Percentiles rank a stretch among this genome's conserved stretches.
Conservation (phyloP, 2,888 invertebrate species). For the Cerastis leucographa region DNA sequence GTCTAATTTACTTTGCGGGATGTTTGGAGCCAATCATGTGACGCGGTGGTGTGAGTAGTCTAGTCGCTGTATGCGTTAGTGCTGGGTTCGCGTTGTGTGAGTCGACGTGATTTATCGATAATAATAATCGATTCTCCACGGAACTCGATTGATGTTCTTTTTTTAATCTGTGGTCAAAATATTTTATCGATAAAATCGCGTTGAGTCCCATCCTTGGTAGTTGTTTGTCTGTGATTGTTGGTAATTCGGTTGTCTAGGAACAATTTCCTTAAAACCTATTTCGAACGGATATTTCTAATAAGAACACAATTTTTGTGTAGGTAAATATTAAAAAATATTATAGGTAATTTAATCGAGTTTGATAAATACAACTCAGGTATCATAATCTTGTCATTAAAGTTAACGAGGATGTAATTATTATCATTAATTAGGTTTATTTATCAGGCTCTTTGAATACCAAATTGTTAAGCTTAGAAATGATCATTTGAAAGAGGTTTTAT, state of each 20-base stretch:
- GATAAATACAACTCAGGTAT: slow-evolving; percentile 59
- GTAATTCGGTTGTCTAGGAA: slow-evolving; percentile 52
- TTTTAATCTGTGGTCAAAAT: slow-evolving; percentile 4
- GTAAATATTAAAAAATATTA: slow-evolving; percentile 47
- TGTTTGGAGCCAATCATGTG: slow-evolving; percentile 47
- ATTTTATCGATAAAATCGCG: slow-evolving; percentile 49
- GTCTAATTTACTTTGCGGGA: slow-evolving; percentile 74
- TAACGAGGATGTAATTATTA: slow-evolving; percentile 54
- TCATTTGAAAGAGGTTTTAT: slow-evolving; percentile 64
- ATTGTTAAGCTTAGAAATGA: slow-evolving; percentile 60
- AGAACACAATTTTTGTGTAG: slow-evolving; percentile 57
- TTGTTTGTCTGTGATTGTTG: slow-evolving; percentile 63
- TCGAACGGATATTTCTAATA: slow-evolving; percentile 63
- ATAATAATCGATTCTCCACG: background rate
- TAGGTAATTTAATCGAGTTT: slow-evolving; percentile 63
- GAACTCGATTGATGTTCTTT: slow-evolving; percentile 10
- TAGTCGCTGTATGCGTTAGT: slow-evolving; percentile 60
- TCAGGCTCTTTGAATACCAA: slow-evolving; percentile 64
- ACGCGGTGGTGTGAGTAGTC: slow-evolving; percentile 49
- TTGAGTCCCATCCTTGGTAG: slow-evolving; percentile 26
- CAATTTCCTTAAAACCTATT: slow-evolving; percentile 60
- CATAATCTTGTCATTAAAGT: slow-evolving; percentile 63
- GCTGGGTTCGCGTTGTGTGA: background rate
- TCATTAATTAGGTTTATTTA: slow-evolving; percentile 59
- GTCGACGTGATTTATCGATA: slow-evolving; percentile 40